Evolutionary conservation across 2,888 invertebrate species (phyloP), one percentile per base, ranked within the genome.

Genomic region (Drosophila macrothrix): DNA sequence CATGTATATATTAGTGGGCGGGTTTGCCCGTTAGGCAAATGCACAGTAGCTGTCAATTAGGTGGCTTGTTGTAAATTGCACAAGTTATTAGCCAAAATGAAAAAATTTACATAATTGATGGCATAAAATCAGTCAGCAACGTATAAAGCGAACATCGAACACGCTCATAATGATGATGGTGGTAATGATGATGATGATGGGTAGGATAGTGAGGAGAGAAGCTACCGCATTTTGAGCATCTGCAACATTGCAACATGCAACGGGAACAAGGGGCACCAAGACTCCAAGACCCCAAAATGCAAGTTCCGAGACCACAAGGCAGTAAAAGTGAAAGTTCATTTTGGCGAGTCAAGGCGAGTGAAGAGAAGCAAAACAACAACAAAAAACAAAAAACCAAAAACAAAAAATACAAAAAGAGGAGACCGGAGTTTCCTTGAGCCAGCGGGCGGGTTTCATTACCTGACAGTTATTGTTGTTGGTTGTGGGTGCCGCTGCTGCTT

Each of bases 101-200:
- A 31, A 72, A 82, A 88, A 90, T 91, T 91, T 90, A 81, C 90
- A 90, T 91, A 90, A 90, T 90, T 91, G 83, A 88, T 88, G 90
- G 78, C 80, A 78, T 82, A 82, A 78, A 84, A 84, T 78, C 76
- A 68, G 66, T 60, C 75, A 69, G 55, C 59, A 62, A 33, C 29
- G 25, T 61, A 60, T 58, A 41, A 43, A 43, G 41, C 54, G 29
- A 35, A 55, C 29, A 39, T 46, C 54, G n/a, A 29, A 55, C 19
- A 33, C 31, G 39, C 55, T 29, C 33, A 60, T 39, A 14, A 61
- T 29, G 58, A 29, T 12, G 41, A 31, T 35, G 16, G 50, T 37
- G 33, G 28, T 53, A 63, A 37, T 25, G 53, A 39, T 46, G 43
- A 35, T 54, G 41, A 31, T 28, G 33, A 66, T 46, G 54, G 41